Conservation (phyloP, 2,888 invertebrate species). For the Chaetogeoica ovagalla region DNA sequence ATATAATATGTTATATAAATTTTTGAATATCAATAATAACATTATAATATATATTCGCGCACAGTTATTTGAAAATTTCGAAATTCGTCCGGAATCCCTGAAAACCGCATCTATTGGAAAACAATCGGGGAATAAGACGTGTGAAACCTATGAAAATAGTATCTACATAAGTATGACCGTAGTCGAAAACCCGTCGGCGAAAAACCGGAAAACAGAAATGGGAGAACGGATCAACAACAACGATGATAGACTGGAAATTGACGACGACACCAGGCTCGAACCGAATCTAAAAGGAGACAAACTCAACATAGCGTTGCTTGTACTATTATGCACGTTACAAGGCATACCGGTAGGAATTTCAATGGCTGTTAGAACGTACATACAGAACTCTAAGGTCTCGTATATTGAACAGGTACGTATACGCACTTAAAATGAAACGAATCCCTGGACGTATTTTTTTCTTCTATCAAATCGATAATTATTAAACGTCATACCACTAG, state of each 20-base stretch:
- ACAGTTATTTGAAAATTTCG: no score
- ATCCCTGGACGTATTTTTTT: neutral
- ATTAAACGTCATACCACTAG: neutral
- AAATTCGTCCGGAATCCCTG: no score
- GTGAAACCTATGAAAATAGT: no score
- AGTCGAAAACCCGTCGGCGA: neutral
- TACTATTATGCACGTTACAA: constrained; percentile 91
- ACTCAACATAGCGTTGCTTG: constrained; percentile 79
- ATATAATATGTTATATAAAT: no score
- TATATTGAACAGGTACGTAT: constrained; percentile 86
- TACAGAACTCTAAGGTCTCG: constrained; percentile 88
- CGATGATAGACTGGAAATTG: neutral
- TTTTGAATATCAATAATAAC: no score
- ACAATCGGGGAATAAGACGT: no score
- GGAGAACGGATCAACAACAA: neutral
- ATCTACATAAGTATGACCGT: no score
- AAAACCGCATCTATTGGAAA: no score
- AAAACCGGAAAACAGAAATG: neutral
- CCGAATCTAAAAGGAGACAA: constrained; percentile 67
- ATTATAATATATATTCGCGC: no score
- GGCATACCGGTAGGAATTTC: constrained; percentile 94
- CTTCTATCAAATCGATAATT: neutral
- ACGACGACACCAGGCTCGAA: neutral
- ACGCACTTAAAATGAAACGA: constrained; percentile 49
- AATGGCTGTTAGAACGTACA: constrained; percentile 91